A percentile compares a stretch with the other conserved stretches of the same genome.
Evolutionary conservation across 2,113 vertebrate species (phyloP).

Genomic region (Oryzias javanicus): DNA sequence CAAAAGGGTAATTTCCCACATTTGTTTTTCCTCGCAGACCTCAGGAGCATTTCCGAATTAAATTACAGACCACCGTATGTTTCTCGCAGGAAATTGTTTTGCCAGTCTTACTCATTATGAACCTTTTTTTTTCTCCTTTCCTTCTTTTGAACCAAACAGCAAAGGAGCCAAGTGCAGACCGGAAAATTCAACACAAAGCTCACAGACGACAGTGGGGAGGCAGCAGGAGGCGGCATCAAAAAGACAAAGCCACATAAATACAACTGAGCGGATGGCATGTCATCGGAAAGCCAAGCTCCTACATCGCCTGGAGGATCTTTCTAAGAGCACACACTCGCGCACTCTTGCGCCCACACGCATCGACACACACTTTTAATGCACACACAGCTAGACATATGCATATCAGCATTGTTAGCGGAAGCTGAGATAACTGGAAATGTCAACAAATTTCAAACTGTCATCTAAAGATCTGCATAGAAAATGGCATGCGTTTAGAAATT

Average conservation of each 20-base stretch:
- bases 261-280: conserved; percentile 66
- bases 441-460: conserved; percentile 54
- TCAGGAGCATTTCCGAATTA: conserved; percentile 8
- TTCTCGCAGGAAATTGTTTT: conserved; percentile 15
- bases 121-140: conserved; percentile 42
- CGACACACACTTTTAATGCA: conserved; percentile 26
- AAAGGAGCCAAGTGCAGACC: conserved; percentile 59
- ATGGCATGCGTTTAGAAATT: conserved; percentile 80
- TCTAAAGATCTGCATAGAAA: conserved; percentile 72
- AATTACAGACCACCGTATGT: conserved; percentile 17
- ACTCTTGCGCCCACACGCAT: conserved; percentile 40
- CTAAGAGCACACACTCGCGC: conserved; percentile 71
- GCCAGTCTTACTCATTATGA: conserved; percentile 43
- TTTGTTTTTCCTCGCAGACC: conserved; percentile 10
- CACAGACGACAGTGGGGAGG: conserved; percentile 60
- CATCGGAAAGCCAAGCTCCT: conserved; percentile 56
- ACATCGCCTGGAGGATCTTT: conserved; percentile 68
- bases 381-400: conserved; percentile 30
- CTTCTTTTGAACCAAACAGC: conserved; percentile 60
- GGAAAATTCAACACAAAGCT: conserved; percentile 59
- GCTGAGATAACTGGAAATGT: conserved; percentile 68
- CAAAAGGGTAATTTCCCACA: background rate
- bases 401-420: conserved; percentile 57
- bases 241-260: conserved; percentile 69
- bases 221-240: conserved; percentile 58